Base-by-base conservation (phyloP, 2,888 invertebrate species). In the Ectemnius lituratus region DNA sequence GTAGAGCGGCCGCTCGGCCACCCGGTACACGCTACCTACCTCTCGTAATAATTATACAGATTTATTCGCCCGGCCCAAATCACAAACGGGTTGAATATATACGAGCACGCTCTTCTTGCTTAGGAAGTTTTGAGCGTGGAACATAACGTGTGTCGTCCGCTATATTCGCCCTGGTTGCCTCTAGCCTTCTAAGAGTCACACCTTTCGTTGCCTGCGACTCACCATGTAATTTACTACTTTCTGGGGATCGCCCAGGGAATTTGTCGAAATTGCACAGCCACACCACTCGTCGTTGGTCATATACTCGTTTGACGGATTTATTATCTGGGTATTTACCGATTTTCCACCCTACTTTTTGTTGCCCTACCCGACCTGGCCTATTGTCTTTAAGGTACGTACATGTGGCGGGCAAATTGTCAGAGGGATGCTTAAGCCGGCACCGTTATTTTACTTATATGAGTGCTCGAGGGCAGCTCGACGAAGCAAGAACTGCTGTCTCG, bases 1-100 rank as follows among this genome's bases (percentile, higher is more conserved):
- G 73, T 5, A 3, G 27, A 37, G 28, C 70, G 57, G 75, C 58
- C 61, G 62, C 16, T 37, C 64, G 73, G 73, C 76, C 76, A 75
- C 79, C 78, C 79, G 83, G 75, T 82, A 74, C 70, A 75, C 81
- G 73, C 37, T 75, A 77, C 79, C 37, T 75, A 77, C 79, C 68
- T 62, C 37, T 37, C 77, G 70, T 80, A 82, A 81, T 82, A 85
- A 86, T 86, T 85, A 86, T 86, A 86, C 86, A 86, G 85, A 86
- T 85, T 86, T 86, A 83, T 83, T 83, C 86, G 79, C 71, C 62
- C 75, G 64, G 65, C 52, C 81, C 71, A 61, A 76, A 83, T 83
- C 76, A 76, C 70, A 16, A 67, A 83, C 79, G 73, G 79, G 81
- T 73, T 79, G 70, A 64, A 67, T 23, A 56, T 61, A 45, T 20